phyloP scores from a whole-genome alignment of 2,888 invertebrate genomes.

The Andrena hattorfiana region DNA sequence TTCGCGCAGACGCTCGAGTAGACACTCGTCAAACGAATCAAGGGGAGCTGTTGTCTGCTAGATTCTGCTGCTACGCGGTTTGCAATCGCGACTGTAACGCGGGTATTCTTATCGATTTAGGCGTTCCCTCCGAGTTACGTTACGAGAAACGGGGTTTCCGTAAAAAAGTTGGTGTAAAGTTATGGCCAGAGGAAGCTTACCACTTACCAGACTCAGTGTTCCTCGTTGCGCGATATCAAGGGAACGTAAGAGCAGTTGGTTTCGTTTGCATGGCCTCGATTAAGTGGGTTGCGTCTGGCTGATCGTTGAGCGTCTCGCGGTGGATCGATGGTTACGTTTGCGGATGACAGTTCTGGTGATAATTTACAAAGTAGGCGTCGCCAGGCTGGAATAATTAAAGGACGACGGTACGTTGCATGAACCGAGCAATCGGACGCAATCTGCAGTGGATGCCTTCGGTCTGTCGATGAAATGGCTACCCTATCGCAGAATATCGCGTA shows the following conservation, averaged over 20 bases:
- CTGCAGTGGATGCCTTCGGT: conserved; percentile 21
- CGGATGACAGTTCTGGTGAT: conserved; percentile 50
- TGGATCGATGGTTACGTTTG: conserved; percentile 54
- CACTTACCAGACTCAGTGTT: background rate
- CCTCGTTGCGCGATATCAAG: background rate
- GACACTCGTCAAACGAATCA: background rate
- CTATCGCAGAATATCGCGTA: background rate
- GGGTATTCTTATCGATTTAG: background rate
- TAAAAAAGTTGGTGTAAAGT: background rate
- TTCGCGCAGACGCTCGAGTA: background rate
- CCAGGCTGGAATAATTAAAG: conserved; percentile 59
- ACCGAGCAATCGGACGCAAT: conserved; percentile 35
- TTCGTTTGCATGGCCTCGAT: background rate
- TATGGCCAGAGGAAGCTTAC: background rate
- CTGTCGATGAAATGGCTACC: background rate
- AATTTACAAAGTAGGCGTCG: conserved; percentile 64
- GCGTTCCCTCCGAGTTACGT: background rate
- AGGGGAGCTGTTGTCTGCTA: background rate
- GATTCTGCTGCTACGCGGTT: background rate
- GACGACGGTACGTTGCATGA: conserved; percentile 12
- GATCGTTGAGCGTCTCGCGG: conserved; percentile 40
- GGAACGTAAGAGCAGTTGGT: background rate
- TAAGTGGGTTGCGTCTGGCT: background rate
- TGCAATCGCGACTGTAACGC: background rate
- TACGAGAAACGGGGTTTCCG: background rate